Conservation (phyloP, 2,113 vertebrate species). For the Elgaria multicarinata region DNA sequence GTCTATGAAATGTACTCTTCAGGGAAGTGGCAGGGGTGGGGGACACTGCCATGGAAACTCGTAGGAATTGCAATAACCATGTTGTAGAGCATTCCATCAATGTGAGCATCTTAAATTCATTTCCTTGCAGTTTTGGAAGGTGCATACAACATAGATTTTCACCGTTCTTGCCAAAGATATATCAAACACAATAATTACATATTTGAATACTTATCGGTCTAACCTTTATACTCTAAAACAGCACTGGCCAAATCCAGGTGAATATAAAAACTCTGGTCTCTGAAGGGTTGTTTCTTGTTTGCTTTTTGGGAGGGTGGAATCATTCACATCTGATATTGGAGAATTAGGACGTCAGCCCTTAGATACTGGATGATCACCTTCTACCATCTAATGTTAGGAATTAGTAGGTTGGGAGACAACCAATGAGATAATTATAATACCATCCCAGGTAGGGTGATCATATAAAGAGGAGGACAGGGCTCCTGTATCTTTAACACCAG, state of each 20-base stretch:
- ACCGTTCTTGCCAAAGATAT: slow-evolving; percentile 59
- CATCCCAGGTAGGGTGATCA: too few relatives aligned
- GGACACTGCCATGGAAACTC: slow-evolving; percentile 51
- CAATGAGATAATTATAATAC: slow-evolving; percentile 38
- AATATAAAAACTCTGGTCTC: slow-evolving; percentile 26
- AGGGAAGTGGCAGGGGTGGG: background rate
- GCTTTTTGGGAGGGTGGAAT: background rate
- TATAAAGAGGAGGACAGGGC: too few relatives aligned
- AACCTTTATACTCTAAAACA: background rate
- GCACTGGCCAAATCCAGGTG: slow-evolving; percentile 58
- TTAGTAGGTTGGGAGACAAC: background rate
- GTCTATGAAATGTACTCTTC: slow-evolving; percentile 61
- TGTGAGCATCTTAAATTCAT: slow-evolving; percentile 63
- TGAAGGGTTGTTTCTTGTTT: background rate
- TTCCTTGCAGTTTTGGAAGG: slow-evolving; percentile 62
- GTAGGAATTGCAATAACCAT: slow-evolving; percentile 61
- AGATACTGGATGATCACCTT: background rate
- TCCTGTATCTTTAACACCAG: too few relatives aligned
- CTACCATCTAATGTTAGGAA: background rate
- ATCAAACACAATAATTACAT: slow-evolving; percentile 68
- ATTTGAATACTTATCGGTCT: slow-evolving; percentile 64
- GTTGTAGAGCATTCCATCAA: slow-evolving; percentile 60
- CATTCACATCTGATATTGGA: background rate
- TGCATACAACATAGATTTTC: slow-evolving; percentile 57
- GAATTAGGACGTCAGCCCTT: background rate